Evolutionary conservation across 2,797 vertebrate species (phyloP), one percentile per base, ranked within the genome.

Genomic region (Ataeniobius toweri): DNA sequence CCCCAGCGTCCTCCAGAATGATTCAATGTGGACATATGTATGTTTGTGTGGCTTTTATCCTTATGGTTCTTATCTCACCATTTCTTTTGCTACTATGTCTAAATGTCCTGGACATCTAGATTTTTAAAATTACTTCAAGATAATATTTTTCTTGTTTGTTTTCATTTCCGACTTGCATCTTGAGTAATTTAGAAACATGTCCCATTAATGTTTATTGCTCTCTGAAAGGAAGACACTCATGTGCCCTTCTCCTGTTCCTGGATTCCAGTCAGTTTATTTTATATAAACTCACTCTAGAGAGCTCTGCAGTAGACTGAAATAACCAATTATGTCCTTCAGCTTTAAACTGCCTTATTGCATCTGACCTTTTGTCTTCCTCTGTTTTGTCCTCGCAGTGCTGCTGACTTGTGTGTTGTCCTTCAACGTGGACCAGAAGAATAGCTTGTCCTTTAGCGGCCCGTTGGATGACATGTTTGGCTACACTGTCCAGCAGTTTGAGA

Each of bases 401-500:
- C 86, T 97, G 90, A 91, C 92, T 4, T 90, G 94, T 24, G 83
- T 94, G 13, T 6, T 79, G 50, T 93, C 95, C 85, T 99, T 98
- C 85, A 99, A 99, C 8, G 96, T 99, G 86, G 97, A 99, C 80
- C 97, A 98, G 90, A 99, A 99, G 90, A 98, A 97, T 65, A 92
- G 93, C 0, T 76, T 98, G 95, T 97, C 95, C 0, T 99, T 99
- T 91, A 95, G 80, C 6, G 98, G 98, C 0, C 95, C 97, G 0
- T 90, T 98, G 89, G 97, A 98, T 74, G 98, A 99, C 87, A 96
- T 99, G 97, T 99, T 99, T 0, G 98, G 98, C 28, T 99, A 99
- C 87, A 97, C 97, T 0, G 97, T 99, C 75, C 98, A 99, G 86
- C 98, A 99, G 81, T 99, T 99, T 91, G 96, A 98, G 95, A 99